Percentiles rank a stretch among this genome's conserved stretches.
These are phyloP conservation scores for Abscondita cerata DNA, from an alignment of 2,888 invertebrate species.

Conservation along the genomic window DNA sequence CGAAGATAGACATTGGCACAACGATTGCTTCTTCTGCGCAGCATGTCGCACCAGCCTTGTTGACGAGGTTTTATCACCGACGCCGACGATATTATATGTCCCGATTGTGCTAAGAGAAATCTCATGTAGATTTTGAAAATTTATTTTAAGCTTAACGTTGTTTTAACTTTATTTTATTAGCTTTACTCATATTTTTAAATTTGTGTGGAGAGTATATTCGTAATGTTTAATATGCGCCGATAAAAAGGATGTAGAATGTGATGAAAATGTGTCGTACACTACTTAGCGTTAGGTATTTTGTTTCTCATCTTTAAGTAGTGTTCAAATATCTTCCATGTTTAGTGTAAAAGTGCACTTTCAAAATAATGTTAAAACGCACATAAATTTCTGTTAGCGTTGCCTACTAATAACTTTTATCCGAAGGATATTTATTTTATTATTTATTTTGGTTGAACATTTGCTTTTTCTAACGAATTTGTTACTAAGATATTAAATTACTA, in stretches of 20 bases:
- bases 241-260: slow-evolving; percentile 9
- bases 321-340: background rate
- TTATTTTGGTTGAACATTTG: no score
- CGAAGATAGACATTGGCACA: slow-evolving; percentile 99
- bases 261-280: slow-evolving; percentile 8
- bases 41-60: slow-evolving; percentile 95
- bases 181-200: slow-evolving; percentile 5
- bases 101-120: slow-evolving; percentile 98
- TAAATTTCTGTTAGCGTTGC: no score
- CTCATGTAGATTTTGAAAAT: slow-evolving; percentile 69
- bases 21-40: slow-evolving; percentile 99
- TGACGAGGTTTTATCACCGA: slow-evolving; percentile 98
- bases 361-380: background rate
- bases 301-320: no score
- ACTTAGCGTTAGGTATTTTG: no score
- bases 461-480: no score
- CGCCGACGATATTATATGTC: slow-evolving; percentile 96
- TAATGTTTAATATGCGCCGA: background rate
- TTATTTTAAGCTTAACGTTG: background rate
- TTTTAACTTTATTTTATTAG: slow-evolving; percentile 11
- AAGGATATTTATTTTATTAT: no score
- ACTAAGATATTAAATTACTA: no score
- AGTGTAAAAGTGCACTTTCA: background rate
- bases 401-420: no score
- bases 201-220: background rate